Evolutionary conservation across 2,797 vertebrate species (phyloP), one percentile per base, ranked within the genome.

Genomic region (Sorex maritimensis): DNA sequence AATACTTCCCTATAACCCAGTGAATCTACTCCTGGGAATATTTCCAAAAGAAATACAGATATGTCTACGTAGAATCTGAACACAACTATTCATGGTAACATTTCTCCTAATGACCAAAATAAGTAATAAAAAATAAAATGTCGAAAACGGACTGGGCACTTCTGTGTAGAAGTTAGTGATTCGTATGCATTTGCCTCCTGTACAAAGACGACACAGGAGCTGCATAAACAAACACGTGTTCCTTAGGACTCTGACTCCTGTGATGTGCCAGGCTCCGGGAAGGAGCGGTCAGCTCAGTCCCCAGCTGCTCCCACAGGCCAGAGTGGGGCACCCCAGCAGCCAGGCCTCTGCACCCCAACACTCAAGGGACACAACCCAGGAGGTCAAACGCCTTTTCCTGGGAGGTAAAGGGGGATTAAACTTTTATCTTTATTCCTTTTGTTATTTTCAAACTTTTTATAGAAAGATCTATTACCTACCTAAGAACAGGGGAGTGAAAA

Each of bases 321-420:
- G 34, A 34, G 15, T 34, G 4, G 24, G 67, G 9, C 41, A 2
- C 3, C 6, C 24, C 24, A 67, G 2, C 24, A n/a, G 9, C 34
- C 15, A 52, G 13, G 2, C 68, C 6, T 52, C 6, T 17, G 6
- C 28, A 49, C 11, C 49, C 49, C 10, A 21, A 17, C 5, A 24
- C 2, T 24, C 24, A 2, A 30, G 1, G 0, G 14, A 11, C 0
- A 4, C 1, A 12, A 1, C 28, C 6, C 41, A 23, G 8, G 17
- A 23, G 0, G 1, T 34, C 38, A 34, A 67, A 24, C 1, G 0
- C 58, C 17, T 61, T 23, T 21, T 21, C 58, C 4, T 23, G 58
- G 30, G 8, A 14, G 12, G 8, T 2, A 0, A 71, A 34, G 58
- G 58, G 21, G 58, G 15, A 61, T 61, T 61, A 1, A 19, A 23